A percentile compares a stretch with the other conserved stretches of the same genome.
Conservation (phyloP, 1,140 invertebrate species). For the Hormaphis cornu region DNA sequence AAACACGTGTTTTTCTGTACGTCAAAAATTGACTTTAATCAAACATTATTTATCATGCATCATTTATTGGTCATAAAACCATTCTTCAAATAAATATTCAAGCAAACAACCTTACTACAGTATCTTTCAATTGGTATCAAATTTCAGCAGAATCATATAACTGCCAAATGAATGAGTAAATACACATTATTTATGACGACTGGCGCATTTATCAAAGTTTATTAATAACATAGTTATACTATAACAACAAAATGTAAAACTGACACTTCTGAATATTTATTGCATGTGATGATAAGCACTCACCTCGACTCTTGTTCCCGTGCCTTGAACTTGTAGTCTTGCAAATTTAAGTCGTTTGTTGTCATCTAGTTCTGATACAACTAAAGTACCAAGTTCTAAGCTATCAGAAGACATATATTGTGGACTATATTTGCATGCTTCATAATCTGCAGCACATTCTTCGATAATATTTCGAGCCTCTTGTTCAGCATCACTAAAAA, state of each 20-base stretch:
- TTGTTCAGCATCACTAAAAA: slow-evolving; percentile 41
- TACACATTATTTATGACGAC: slow-evolving; percentile 12
- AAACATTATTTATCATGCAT: slow-evolving; percentile 3
- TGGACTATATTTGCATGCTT: slow-evolving; percentile 75
- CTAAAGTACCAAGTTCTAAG: slow-evolving; percentile 72
- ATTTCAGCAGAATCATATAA: slow-evolving; percentile 9
- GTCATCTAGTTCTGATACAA: slow-evolving; percentile 73
- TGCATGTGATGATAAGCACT: slow-evolving; percentile 15
- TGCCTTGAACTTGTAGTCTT: slow-evolving; percentile 52
- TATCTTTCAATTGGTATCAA: neutral
- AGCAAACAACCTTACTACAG: slow-evolving; percentile 14
- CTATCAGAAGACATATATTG: slow-evolving; percentile 55
- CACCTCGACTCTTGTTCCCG: slow-evolving; percentile 47
- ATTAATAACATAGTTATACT: neutral
- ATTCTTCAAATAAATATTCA: neutral
- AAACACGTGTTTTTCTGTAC: no score
- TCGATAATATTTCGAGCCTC: slow-evolving; percentile 48
- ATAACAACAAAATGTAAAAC: slow-evolving; percentile 5
- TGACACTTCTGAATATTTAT: slow-evolving; percentile 13
- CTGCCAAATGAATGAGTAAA: neutral
- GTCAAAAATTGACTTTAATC: neutral
- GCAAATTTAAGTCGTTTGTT: slow-evolving; percentile 62
- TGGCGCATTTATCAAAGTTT: neutral
- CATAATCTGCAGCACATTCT: slow-evolving; percentile 63
- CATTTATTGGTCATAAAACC: neutral